Base-by-base conservation (phyloP, 2,797 vertebrate species). In the Tiaroga cobitis region DNA sequence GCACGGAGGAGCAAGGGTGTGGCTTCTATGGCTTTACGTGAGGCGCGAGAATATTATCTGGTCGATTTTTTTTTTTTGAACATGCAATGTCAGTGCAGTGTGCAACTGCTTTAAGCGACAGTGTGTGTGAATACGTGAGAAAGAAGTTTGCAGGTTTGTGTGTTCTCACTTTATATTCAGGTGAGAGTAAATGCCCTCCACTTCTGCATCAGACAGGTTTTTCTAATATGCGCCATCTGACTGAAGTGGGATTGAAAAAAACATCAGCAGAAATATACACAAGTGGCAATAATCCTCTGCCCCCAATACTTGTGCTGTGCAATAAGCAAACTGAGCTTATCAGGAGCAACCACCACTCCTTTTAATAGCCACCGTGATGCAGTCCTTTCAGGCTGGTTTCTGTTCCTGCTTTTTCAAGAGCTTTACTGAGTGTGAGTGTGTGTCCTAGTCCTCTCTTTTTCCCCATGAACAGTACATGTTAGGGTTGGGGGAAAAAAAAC, bases 231-330 rank as follows among this genome's bases (percentile, higher is more conserved):
- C 54, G 90, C 89, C 93, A 93, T 93, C 92, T 95, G 95, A 95
- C 93, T 93, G 93, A 91, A 90, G 92, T 91, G 95, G 94, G 93
- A 93, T 65, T 41, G 41, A 76, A 94, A 92, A 89, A 93, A 95
- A 93, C 93, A 95, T 95, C 94, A 95, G 94, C 95, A 95, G 92
- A 95, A 95, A 95, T 92, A 90, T 82, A 93, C 93, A 93, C 93
- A 95, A 88, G 92, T 93, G 93, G 94, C 93, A 94, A 94, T 96
- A 95, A 95, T 95, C 93, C 94, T 93, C 91, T 89, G 83, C 93
- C 92, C 94, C 89, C 92, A 93, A 92, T 92, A 92, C 93, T 93
- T 82, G 76, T 89, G 86, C 90, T 89, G 86, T 91, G 84, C 87
- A 92, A 87, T 90, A 89, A 88, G 89, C 89, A 88, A 89, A 90